These are phyloP conservation scores for Lordiphosa collinella DNA, from an alignment of 1,140 invertebrate genomes.

Conservation along the genomic window DNA sequence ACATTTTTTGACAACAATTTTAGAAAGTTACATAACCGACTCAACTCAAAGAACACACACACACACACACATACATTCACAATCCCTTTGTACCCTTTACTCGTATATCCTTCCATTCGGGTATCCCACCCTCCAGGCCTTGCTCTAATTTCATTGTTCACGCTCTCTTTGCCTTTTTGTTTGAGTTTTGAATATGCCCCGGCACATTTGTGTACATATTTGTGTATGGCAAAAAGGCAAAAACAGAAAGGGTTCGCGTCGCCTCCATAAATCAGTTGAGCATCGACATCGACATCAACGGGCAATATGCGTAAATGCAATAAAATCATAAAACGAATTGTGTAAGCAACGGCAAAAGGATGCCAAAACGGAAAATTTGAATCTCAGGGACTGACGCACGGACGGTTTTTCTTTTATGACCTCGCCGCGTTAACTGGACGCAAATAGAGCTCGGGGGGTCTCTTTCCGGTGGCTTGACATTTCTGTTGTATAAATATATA, in stretches of 20 bases:
- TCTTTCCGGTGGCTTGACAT: conserved; percentile 35
- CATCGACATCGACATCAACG: conserved; percentile 43
- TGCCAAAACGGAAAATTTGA: conserved; percentile 71
- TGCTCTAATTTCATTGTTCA: conserved; percentile 77
- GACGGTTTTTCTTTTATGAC: conserved; percentile 65
- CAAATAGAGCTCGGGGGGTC: conserved; percentile 56
- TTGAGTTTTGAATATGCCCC: conserved; percentile 61
- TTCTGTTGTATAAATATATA: conserved; percentile 52
- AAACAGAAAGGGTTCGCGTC: conserved; percentile 41
- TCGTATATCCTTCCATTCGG: conserved; percentile 5
- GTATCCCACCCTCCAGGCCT: conserved; percentile 56
- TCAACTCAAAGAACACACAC: conserved; percentile 38
- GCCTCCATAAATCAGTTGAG: conserved; percentile 68
- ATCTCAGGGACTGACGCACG: conserved; percentile 35
- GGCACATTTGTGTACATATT: conserved; percentile 19
- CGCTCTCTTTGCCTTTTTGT: conserved; percentile 66
- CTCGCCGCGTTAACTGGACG: conserved; percentile 67
- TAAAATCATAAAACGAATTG: conserved; percentile 76
- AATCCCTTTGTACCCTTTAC: not conserved
- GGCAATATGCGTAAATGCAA: conserved; percentile 75
- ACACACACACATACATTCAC: not conserved
- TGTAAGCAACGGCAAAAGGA: conserved; percentile 40
- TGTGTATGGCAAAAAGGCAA: conserved; percentile 2
- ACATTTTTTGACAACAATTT: conserved; percentile 6
- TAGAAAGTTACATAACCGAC: conserved; percentile 60